Evolutionary conservation across 2,888 invertebrate genomes (phyloP), one percentile per base, ranked within the genome.

Genomic region (Cephus spinipes): DNA sequence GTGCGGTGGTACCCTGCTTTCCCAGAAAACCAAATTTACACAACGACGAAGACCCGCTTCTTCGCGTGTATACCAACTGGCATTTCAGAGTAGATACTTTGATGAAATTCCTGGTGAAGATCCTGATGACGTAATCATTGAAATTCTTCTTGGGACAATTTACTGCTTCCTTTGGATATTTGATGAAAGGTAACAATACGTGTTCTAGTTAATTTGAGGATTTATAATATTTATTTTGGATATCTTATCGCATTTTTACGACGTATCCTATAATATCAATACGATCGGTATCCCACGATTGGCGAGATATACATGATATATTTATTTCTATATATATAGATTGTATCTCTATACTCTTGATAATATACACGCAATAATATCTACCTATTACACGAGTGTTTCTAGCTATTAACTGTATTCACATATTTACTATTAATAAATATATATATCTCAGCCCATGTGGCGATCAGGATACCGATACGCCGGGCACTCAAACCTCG

Each of bases 281-380:
- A 83, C 33, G 33, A 71, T 71, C 55, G 55, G 55, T 55, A 55
- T 55, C 55, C 23, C 55, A 55, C 55, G 23, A 55, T 55, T 55
- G 33, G 71, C 71, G 71, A 33, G 71, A 74, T 73, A 79, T 75
- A 71, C 55, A 75, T 73, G 73, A 69, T 76, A 73, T 79, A 74
- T 76, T 79, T 83, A 79, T 77, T 79, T 79, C 82, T 79, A 80
- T 82, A 83, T 77, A 80, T 75, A 69, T 55, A 68, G 36, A 73
- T 73, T 84, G 82, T 84, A 81, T 84, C 79, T 83, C 78, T 83
- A 83, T 84, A 78, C 73, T 84, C 83, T 83, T 84, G 85, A 86
- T 88, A 89, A 88, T 87, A 89, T 89, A 90, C 89, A 90, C 88
- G 87, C 88, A 88, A 87, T 88, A 78, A 86, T 87, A 83, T 83